Evolutionary conservation across 2,888 invertebrate genomes (phyloP).

Genomic region (Apoda limacodes): DNA sequence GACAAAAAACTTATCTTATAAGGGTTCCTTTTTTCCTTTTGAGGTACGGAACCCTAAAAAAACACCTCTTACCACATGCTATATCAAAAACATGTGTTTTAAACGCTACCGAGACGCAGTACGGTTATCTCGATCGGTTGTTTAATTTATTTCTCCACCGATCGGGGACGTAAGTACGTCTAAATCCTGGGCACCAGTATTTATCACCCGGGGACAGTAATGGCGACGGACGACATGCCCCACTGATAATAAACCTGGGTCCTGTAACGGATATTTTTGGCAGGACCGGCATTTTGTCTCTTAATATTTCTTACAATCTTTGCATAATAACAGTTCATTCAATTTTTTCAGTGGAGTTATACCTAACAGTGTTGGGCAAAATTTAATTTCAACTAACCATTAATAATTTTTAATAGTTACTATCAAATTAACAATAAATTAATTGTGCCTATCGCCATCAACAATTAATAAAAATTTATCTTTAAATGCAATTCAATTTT

Average conservation of each 20-base stretch:
- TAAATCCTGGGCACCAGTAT: slow-evolving; percentile 36
- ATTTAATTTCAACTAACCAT: too few relatives aligned
- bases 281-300: slow-evolving; percentile 30
- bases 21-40: slow-evolving; percentile 4
- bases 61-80: slow-evolving; percentile 22
- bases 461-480: too few relatives aligned
- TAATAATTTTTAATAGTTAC: too few relatives aligned
- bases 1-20: too few relatives aligned
- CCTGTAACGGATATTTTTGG: slow-evolving; percentile 28
- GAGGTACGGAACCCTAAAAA: not conserved
- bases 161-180: slow-evolving; percentile 31
- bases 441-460: too few relatives aligned
- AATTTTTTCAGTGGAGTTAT: too few relatives aligned
- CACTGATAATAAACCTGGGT: slow-evolving; percentile 34
- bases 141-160: slow-evolving; percentile 24
- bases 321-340: too few relatives aligned
- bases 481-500: too few relatives aligned
- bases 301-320: too few relatives aligned
- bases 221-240: slow-evolving; percentile 34
- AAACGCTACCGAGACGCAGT: slow-evolving; percentile 37
- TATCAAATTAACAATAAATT: too few relatives aligned
- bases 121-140: slow-evolving; percentile 25
- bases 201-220: slow-evolving; percentile 34
- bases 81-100: slow-evolving; percentile 31
- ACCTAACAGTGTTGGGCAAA: too few relatives aligned